A percentile compares a stretch with the other conserved stretches of the same genome.
phyloP scores from a whole-genome alignment of 2,113 vertebrate genomes.

The Corythornis madagascariensis region DNA sequence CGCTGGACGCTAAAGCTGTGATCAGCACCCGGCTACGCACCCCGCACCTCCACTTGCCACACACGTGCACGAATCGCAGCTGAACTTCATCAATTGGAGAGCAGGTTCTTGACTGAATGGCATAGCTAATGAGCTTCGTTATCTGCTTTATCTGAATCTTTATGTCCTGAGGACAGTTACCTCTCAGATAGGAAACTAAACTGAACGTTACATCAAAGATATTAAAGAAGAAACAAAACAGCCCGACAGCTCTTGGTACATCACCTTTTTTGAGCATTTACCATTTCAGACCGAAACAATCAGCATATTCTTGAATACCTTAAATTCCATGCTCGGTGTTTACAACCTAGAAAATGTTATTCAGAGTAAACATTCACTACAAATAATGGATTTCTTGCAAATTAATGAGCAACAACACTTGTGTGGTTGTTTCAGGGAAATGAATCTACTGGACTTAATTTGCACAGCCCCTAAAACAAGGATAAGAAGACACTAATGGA shows the following conservation, averaged over 20 bases:
- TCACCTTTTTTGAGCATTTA: neutral
- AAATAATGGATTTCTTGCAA: neutral
- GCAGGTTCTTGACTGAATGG: neutral
- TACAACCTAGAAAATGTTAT: neutral
- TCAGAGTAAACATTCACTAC: neutral
- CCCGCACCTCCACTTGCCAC: too few relatives aligned
- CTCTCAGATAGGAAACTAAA: neutral
- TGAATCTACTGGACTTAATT: neutral
- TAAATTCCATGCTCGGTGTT: neutral
- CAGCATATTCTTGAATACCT: fast-evolving
- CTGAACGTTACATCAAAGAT: neutral
- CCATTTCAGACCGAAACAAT: neutral
- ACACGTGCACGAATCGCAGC: fast-evolving
- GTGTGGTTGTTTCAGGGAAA: neutral
- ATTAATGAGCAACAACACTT: neutral
- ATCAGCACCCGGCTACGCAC: too few relatives aligned
- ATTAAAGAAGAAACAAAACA: neutral
- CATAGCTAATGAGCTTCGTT: neutral
- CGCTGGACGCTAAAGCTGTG: fast-evolving
- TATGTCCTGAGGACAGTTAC: too few relatives aligned
- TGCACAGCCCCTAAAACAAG: neutral
- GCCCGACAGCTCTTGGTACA: neutral
- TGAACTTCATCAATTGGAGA: fast-evolving
- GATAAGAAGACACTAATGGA: neutral
- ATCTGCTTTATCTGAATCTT: neutral